Conservation (phyloP, 2,888 invertebrate genomes). For the Oligia latruncula region DNA sequence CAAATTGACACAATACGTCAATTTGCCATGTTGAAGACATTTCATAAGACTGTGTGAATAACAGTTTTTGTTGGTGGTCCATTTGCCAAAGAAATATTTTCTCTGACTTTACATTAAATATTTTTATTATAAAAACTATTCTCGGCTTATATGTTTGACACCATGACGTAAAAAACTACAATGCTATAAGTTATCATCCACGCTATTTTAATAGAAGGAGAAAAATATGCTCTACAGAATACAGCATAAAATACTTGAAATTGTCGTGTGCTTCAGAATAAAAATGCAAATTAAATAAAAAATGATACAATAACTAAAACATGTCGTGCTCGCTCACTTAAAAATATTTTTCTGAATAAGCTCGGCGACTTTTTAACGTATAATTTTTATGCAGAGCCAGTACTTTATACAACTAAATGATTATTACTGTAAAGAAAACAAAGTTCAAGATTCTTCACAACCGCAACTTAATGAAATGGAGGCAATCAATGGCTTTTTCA, state of each 20-base stretch:
- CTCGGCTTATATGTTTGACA: neutral
- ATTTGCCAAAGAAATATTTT: neutral
- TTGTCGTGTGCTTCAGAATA: constrained; percentile 38
- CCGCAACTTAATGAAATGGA: constrained; percentile 62
- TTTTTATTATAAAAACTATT: neutral
- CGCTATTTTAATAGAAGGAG: constrained; percentile 2
- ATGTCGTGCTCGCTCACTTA: constrained; percentile 46
- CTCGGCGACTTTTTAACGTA: constrained; percentile 25
- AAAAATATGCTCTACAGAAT: constrained; percentile 9
- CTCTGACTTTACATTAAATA: neutral
- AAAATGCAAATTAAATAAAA: constrained; percentile 51
- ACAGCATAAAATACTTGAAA: constrained; percentile 18
- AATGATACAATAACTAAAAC: constrained; percentile 47
- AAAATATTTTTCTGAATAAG: constrained; percentile 41
- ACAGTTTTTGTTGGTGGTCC: neutral
- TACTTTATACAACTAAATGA: constrained; percentile 8
- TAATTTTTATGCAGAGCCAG: constrained; percentile 28
- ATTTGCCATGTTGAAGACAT: neutral
- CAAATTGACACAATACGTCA: neutral
- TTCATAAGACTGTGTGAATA: too few species aligned
- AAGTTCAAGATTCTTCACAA: constrained; percentile 29
- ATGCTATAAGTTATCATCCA: neutral
- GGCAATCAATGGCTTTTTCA: constrained; percentile 62
- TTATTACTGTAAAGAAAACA: constrained; percentile 27
- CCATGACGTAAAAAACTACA: constrained; percentile 6